Conservation (phyloP, 2,888 invertebrate species). For the Acholoe squamosa region DNA sequence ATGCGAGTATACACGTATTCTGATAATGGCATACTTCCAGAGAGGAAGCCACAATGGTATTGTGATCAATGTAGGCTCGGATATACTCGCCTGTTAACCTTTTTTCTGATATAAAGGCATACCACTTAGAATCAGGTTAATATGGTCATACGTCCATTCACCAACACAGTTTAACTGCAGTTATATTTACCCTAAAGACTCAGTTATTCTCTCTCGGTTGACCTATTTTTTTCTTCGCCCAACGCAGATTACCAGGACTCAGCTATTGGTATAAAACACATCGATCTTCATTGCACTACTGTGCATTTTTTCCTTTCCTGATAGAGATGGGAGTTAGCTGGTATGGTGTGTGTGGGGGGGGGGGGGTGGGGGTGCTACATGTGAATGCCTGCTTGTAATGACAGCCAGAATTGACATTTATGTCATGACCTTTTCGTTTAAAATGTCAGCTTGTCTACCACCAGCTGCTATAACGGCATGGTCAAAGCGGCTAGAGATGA, state of each 20-base stretch:
- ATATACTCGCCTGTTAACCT: too few relatives aligned
- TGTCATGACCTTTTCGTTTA: conserved; percentile 29
- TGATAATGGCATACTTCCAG: too few relatives aligned
- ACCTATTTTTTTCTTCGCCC: background rate
- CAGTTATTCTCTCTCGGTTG: too few relatives aligned
- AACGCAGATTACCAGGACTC: background rate
- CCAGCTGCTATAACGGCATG: conserved; percentile 20
- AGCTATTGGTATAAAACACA: background rate
- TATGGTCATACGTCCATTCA: too few relatives aligned
- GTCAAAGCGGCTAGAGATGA: conserved; percentile 1
- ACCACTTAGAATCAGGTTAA: too few relatives aligned
- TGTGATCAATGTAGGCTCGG: too few relatives aligned
- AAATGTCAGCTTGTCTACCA: background rate
- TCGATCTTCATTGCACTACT: background rate
- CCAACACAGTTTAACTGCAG: too few relatives aligned
- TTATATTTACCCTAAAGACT: too few relatives aligned
- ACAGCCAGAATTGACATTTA: conserved; percentile 34
- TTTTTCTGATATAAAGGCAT: too few relatives aligned
- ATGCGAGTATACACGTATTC: too few relatives aligned
- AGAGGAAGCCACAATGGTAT: too few relatives aligned
- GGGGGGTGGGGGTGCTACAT: background rate
- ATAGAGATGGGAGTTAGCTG: background rate
- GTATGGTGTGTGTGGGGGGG: background rate
- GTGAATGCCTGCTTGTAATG: background rate
- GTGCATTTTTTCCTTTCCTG: background rate